Conservation (phyloP, 2,113 vertebrate genomes). For the Mastomys coucha region DNA sequence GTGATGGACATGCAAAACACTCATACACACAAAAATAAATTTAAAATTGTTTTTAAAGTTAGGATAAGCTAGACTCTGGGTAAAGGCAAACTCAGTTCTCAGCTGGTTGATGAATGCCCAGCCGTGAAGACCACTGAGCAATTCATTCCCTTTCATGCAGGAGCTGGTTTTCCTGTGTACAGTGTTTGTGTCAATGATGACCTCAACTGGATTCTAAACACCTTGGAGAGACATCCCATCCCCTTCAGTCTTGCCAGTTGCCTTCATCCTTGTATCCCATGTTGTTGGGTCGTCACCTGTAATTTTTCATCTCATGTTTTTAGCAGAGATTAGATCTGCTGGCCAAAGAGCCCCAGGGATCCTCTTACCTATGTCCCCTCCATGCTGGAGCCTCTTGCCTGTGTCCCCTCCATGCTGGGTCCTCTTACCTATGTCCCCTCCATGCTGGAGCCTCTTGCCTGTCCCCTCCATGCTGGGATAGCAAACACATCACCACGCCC, state of each 20-base stretch:
- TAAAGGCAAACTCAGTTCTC: background rate
- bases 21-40: background rate
- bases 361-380: background rate
- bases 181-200: background rate
- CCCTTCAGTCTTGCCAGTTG: slow-evolving; percentile 7
- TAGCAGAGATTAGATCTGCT: background rate
- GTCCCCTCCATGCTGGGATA: background rate
- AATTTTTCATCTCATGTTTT: slow-evolving; percentile 39
- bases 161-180: slow-evolving; percentile 31
- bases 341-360: background rate
- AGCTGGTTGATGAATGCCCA: slow-evolving; percentile 45
- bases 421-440: too few relatives aligned
- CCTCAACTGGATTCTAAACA: background rate
- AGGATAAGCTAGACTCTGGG: background rate
- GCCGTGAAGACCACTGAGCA: background rate
- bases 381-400: too few relatives aligned
- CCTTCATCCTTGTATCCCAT: background rate
- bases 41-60: background rate
- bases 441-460: background rate
- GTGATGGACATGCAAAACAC: background rate
- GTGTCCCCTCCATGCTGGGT: too few relatives aligned
- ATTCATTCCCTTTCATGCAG: background rate
- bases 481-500: background rate
- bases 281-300: slow-evolving; percentile 19
- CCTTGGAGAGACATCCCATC: background rate